These are phyloP conservation scores for Ceyx erithaca DNA, from an alignment of 2,797 vertebrate species.

Conservation along the genomic window DNA sequence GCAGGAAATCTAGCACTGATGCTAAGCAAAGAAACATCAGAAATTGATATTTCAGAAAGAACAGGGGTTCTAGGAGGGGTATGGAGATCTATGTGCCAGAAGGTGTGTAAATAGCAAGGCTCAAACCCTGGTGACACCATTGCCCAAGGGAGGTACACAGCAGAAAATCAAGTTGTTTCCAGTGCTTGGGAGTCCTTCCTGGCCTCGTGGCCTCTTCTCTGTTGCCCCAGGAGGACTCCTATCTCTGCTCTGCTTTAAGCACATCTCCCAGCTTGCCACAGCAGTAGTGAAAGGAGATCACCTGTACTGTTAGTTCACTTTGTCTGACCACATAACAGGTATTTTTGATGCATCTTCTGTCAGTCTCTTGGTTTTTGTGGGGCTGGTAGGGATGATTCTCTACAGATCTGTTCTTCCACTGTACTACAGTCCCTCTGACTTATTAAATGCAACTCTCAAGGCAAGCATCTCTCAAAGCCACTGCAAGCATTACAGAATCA, in stretches of 20 bases:
- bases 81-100: not conserved
- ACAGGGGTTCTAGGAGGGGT: accelerated
- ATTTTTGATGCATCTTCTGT: not conserved
- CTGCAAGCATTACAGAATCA: not conserved
- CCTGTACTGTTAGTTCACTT: not conserved
- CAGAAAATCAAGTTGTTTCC: not conserved
- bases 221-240: not conserved
- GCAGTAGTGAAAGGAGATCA: not conserved
- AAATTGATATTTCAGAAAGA: not conserved
- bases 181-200: not conserved
- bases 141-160: not conserved
- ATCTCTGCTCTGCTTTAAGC: not conserved
- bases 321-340: not conserved
- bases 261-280: not conserved
- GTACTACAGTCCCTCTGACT: not conserved
- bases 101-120: not conserved
- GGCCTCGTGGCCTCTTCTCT: not conserved
- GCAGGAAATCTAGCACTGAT: not conserved
- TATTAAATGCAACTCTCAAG: not conserved
- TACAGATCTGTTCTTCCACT: not conserved
- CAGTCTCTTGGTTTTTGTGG: not conserved
- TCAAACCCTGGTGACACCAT: not conserved
- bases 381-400: not conserved
- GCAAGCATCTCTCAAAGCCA: not conserved
- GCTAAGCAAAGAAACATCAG: not conserved